Percentiles rank a stretch among this genome's conserved stretches.
Evolutionary conservation across 1,140 invertebrate genomes (phyloP).

Genomic region (Microplitis mediator): DNA sequence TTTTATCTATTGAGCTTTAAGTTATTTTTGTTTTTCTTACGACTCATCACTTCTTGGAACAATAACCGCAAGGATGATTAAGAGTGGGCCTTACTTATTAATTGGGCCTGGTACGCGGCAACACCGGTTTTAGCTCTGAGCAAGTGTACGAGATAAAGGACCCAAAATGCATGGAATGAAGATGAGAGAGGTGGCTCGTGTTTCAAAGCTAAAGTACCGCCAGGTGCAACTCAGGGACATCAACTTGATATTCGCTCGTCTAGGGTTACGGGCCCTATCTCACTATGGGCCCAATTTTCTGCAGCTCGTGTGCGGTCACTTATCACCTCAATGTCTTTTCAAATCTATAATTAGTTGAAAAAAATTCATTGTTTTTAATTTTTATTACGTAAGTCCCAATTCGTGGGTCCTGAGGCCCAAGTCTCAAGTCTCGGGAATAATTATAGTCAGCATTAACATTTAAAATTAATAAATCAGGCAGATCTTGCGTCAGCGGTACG

Average conservation of each 20-base stretch:
- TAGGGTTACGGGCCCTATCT: conserved; percentile 53
- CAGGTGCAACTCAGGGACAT: conserved; percentile 52
- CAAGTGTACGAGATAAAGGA: not conserved
- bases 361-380: not conserved
- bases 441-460: too few relatives aligned
- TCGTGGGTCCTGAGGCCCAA: not conserved
- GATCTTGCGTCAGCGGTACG: not conserved
- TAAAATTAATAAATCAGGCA: not conserved
- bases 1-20: too few relatives aligned
- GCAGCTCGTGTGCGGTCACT: conserved; percentile 27
- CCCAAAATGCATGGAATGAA: conserved; percentile 22
- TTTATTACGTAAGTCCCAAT: not conserved
- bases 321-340: not conserved
- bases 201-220: conserved; percentile 56
- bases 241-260: conserved; percentile 45
- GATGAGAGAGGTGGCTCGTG: conserved; percentile 49
- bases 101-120: conserved; percentile 11
- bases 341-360: not conserved
- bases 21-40: not conserved
- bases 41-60: conserved; percentile 9
- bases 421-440: too few relatives aligned
- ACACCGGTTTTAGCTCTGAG: not conserved
- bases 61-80: conserved; percentile 16
- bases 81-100: conserved; percentile 26
- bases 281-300: conserved; percentile 22